Conservation (phyloP, 2,113 vertebrate species). For the Gymnobelideus leadbeateri region DNA sequence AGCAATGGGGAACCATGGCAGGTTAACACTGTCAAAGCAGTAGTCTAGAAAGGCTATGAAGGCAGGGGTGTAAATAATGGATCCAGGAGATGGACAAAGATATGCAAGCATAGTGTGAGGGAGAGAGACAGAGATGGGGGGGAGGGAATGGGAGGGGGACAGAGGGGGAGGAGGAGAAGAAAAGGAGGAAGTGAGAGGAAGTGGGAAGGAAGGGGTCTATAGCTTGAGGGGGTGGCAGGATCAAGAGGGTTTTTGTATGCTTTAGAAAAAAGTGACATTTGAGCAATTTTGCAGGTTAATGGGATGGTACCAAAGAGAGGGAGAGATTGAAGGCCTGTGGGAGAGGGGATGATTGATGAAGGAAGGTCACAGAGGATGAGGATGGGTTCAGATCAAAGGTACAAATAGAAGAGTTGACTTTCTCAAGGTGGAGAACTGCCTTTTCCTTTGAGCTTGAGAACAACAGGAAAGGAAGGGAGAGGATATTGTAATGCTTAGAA, state of each 20-base stretch:
- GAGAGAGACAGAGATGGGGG: neutral
- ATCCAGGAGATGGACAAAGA: neutral
- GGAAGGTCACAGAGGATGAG: neutral
- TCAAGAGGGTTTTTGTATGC: neutral
- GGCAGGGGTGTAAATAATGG: neutral
- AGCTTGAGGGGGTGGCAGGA: neutral
- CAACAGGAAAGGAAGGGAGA: neutral
- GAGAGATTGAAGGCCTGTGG: neutral
- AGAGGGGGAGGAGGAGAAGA: neutral
- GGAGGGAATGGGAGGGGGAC: neutral
- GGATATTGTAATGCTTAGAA: neutral
- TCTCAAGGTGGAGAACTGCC: neutral
- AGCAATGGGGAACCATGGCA: neutral
- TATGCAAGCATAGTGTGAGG: too few relatives aligned
- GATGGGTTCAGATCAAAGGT: neutral
- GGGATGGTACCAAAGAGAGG: neutral
- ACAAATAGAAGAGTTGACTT: neutral
- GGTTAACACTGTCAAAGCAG: neutral
- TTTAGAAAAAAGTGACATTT: neutral
- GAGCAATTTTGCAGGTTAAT: neutral
- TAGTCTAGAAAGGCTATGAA: neutral
- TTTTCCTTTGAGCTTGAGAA: neutral
- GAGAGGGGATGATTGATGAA: neutral
- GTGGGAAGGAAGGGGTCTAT: neutral
- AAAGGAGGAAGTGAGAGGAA: neutral